phyloP scores from a whole-genome alignment of 2,888 invertebrate genomes.

The Cryptocephalus primarius region DNA sequence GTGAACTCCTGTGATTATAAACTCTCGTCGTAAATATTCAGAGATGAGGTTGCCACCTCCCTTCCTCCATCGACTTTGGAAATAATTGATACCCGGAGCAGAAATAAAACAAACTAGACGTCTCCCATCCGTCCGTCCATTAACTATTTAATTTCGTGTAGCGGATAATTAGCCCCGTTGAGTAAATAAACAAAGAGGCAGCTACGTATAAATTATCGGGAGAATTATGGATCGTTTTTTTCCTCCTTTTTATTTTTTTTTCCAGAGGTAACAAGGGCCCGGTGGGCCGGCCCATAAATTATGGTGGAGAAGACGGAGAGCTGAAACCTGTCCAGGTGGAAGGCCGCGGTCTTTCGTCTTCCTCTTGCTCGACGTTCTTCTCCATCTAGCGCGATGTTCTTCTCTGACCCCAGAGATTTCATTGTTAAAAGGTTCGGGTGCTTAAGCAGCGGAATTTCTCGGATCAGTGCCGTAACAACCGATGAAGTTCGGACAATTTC shows the following conservation, averaged over 20 bases:
- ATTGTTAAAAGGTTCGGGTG: too few species aligned
- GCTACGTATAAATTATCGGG: slow-evolving; percentile 28
- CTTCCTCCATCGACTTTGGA: too few species aligned
- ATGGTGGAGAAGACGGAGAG: slow-evolving; percentile 14
- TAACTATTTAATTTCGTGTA: slow-evolving; percentile 26
- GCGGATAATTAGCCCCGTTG: slow-evolving; percentile 29
- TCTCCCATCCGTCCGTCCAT: slow-evolving; percentile 14
- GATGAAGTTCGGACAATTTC: too few species aligned
- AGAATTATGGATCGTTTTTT: slow-evolving; percentile 29
- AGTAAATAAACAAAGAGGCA: slow-evolving; percentile 29
- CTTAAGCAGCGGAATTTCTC: too few species aligned
- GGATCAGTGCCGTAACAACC: neutral
- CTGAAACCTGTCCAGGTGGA: slow-evolving; percentile 15
- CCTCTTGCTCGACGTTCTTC: slow-evolving; percentile 1
- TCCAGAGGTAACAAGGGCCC: slow-evolving; percentile 22
- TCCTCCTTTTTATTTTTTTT: slow-evolving; percentile 8
- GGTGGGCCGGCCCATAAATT: slow-evolving; percentile 18
- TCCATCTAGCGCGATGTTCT: neutral
- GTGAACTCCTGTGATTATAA: too few species aligned
- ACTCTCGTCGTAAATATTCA: too few species aligned
- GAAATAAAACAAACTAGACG: too few species aligned
- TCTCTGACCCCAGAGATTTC: too few species aligned
- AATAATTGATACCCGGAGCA: neutral
- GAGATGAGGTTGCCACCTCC: too few species aligned
- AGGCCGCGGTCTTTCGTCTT: slow-evolving; percentile 10